Conservation (phyloP, 2,888 invertebrate species). For the Leucophenga maculata region DNA sequence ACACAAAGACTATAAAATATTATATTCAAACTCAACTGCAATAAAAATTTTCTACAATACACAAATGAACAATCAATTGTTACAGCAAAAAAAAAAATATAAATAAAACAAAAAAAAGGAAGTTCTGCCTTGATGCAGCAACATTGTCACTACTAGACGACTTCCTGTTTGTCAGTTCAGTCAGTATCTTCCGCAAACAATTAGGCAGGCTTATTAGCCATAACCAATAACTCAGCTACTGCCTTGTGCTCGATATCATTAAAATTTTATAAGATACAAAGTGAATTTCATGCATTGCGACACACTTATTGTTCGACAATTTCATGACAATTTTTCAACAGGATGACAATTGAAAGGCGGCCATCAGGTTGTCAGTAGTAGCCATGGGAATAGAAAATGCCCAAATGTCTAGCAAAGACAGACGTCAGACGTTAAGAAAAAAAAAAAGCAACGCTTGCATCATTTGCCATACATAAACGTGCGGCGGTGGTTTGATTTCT, state of each 20-base stretch:
- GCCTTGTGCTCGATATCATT: slow-evolving; percentile 39
- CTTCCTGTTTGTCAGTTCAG: slow-evolving; percentile 44
- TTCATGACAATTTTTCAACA: slow-evolving; percentile 66
- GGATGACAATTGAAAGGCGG: slow-evolving; percentile 19
- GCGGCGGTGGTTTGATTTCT: neutral
- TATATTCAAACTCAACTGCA: too few species aligned
- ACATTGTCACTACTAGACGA: slow-evolving; percentile 20
- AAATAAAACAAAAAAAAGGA: neutral
- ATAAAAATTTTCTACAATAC: too few species aligned
- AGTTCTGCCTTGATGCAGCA: neutral
- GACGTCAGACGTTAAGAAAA: slow-evolving; percentile 32
- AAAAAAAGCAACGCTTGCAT: slow-evolving; percentile 9
- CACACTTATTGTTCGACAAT: slow-evolving; percentile 60
- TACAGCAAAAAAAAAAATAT: too few species aligned
- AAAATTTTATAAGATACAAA: slow-evolving; percentile 17
- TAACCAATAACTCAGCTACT: slow-evolving; percentile 41
- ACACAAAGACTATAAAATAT: too few species aligned
- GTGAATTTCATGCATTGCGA: slow-evolving; percentile 43
- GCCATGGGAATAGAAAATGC: slow-evolving; percentile 30
- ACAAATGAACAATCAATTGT: too few species aligned
- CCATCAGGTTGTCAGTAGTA: neutral
- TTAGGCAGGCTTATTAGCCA: slow-evolving; percentile 50
- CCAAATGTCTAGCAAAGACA: slow-evolving; percentile 33
- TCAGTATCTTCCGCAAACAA: slow-evolving; percentile 55
- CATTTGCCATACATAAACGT: neutral